phyloP scores from a whole-genome alignment of 1,140 invertebrate species.

The Bradynema listronoti region DNA sequence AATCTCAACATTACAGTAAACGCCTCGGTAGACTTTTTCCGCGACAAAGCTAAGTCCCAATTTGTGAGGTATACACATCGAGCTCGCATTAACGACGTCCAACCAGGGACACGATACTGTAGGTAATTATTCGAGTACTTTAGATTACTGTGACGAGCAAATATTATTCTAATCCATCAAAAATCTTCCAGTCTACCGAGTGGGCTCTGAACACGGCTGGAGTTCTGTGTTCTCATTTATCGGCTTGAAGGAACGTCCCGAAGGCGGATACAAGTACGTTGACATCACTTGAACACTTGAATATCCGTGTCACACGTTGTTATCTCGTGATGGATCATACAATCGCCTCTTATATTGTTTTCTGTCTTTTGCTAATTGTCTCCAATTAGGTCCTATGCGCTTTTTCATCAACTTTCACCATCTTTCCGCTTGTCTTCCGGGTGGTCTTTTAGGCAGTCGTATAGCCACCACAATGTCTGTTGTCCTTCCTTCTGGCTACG shows the following conservation, averaged over 20 bases:
- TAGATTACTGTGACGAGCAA: background rate
- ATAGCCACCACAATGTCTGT: too few relatives aligned
- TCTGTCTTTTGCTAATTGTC: too few relatives aligned
- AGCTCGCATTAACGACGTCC: conserved; percentile 19
- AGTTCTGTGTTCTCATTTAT: conserved; percentile 59
- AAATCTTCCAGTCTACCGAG: conserved; percentile 41
- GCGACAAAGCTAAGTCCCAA: conserved; percentile 26
- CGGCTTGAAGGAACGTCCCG: conserved; percentile 49
- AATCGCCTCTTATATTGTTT: too few relatives aligned
- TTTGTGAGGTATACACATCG: conserved; percentile 32
- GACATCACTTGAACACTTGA: too few relatives aligned
- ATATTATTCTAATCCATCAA: background rate
- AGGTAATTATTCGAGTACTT: background rate
- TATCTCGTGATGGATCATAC: too few relatives aligned
- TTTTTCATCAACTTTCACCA: too few relatives aligned
- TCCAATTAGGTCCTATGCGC: too few relatives aligned
- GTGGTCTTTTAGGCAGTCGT: too few relatives aligned
- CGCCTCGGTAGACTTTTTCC: conserved; percentile 26
- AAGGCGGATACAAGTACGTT: conserved; percentile 59
- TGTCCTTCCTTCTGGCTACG: too few relatives aligned
- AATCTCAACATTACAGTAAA: conserved; percentile 11
- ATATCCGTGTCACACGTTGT: too few relatives aligned
- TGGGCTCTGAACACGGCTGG: conserved; percentile 55
- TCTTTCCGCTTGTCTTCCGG: too few relatives aligned
- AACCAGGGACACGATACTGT: conserved; percentile 37